These are phyloP conservation scores for Tenodera sinensis DNA, from an alignment of 2,888 invertebrate genomes.

Conservation along the genomic window DNA sequence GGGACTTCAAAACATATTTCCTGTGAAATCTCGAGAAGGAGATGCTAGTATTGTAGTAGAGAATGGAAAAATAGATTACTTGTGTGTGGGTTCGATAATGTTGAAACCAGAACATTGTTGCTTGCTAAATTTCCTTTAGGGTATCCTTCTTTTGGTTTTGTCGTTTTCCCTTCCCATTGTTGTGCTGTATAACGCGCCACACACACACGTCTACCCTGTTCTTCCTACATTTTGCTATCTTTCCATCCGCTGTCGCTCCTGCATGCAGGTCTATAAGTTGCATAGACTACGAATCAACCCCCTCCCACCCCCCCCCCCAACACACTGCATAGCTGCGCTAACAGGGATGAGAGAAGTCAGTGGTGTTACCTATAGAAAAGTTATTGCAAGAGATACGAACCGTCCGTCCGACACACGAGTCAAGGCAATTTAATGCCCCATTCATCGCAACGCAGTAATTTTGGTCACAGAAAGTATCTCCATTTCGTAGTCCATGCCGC, in stretches of 20 bases:
- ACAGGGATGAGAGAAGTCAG: not conserved
- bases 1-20: too few relatives aligned
- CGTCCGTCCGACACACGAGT: not conserved
- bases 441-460: not conserved
- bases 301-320: too few relatives aligned
- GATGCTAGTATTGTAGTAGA: too few relatives aligned
- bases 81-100: too few relatives aligned
- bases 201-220: not conserved
- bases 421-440: not conserved
- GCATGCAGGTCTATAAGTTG: not conserved
- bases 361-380: not conserved
- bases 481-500: not conserved
- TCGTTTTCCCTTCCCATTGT: not conserved
- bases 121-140: too few relatives aligned
- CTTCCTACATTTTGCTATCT: not conserved
- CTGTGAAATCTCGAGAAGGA: too few relatives aligned
- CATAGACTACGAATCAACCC: not conserved
- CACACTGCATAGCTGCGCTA: too few relatives aligned
- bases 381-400: not conserved
- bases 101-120: too few relatives aligned
- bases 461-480: not conserved
- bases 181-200: too few relatives aligned
- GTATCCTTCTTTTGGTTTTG: not conserved
- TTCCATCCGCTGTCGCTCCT: not conserved
- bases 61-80: too few relatives aligned